A percentile compares a stretch with the other conserved stretches of the same genome.
Conservation (phyloP, 2,113 vertebrate genomes). For the Saccopteryx leptura region DNA sequence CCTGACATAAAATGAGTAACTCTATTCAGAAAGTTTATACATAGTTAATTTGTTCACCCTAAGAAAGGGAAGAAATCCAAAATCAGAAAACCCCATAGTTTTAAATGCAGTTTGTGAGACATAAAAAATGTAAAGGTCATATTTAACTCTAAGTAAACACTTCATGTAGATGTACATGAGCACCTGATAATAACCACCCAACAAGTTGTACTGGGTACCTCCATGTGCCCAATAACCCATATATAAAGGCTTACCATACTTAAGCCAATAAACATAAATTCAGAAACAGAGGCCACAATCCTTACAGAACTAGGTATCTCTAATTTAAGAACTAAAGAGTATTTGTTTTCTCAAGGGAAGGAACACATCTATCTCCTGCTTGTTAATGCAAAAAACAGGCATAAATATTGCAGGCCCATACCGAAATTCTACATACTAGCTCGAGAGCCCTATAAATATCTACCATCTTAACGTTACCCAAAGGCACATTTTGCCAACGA, state of each 20-base stretch:
- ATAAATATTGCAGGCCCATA: neutral
- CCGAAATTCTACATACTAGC: constrained; percentile 54
- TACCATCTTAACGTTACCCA: constrained; percentile 55
- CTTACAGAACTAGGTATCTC: constrained; percentile 47
- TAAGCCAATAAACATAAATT: constrained; percentile 60
- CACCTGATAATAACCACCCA: constrained; percentile 41
- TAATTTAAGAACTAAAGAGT: constrained; percentile 54
- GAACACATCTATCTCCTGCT: constrained; percentile 18
- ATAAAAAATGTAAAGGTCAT: constrained; percentile 37
- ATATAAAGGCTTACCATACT: neutral
- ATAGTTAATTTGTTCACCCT: constrained; percentile 33
- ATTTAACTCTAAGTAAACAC: constrained; percentile 46
- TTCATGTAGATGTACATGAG: constrained; percentile 27
- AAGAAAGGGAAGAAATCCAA: constrained; percentile 41
- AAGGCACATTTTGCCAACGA: constrained; percentile 50
- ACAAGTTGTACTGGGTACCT: constrained; percentile 33
- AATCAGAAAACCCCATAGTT: constrained; percentile 1
- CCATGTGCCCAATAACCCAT: neutral
- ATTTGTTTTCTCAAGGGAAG: constrained; percentile 12
- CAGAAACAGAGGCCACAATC: constrained; percentile 52
- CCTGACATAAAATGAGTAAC: constrained; percentile 45
- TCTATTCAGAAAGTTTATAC: constrained; percentile 46
- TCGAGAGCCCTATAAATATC: constrained; percentile 54
- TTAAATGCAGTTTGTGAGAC: constrained; percentile 55
- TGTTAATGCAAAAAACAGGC: constrained; percentile 51